These are phyloP conservation scores for Acridotheres tristis DNA, from an alignment of 2,797 vertebrate genomes.

Conservation along the genomic window DNA sequence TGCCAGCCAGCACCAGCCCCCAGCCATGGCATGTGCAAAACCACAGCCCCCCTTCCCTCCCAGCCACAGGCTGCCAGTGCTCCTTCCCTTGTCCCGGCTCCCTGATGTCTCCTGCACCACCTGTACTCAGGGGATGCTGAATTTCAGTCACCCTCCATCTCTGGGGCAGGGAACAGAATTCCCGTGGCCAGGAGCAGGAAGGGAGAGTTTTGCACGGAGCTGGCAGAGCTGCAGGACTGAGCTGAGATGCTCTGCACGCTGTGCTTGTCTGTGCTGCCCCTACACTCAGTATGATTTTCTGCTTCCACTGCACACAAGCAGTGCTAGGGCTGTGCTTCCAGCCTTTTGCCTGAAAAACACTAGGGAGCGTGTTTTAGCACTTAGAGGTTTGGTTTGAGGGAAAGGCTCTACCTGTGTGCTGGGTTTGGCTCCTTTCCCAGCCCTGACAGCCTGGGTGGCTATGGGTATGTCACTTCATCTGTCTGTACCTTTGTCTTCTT, in stretches of 20 bases:
- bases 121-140: rapidly evolving
- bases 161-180: not conserved
- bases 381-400: not conserved
- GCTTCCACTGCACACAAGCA: not conserved
- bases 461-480: not conserved
- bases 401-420: not conserved
- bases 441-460: not conserved
- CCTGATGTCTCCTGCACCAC: not conserved
- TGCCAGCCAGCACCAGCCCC: not conserved
- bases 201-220: not conserved
- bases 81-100: not conserved
- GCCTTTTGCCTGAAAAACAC: not conserved
- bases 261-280: not conserved
- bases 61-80: not conserved
- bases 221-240: not conserved
- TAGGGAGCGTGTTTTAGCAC: not conserved
- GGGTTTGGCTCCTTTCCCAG: not conserved
- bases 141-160: not conserved
- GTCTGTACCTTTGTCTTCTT: not conserved
- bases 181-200: not conserved
- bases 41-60: not conserved
- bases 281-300: not conserved
- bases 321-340: not conserved
- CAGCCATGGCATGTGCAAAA: rapidly evolving
- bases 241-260: rapidly evolving